Evolutionary conservation across 2,797 vertebrate genomes (phyloP).

Genomic region (Characodon lateralis): DNA sequence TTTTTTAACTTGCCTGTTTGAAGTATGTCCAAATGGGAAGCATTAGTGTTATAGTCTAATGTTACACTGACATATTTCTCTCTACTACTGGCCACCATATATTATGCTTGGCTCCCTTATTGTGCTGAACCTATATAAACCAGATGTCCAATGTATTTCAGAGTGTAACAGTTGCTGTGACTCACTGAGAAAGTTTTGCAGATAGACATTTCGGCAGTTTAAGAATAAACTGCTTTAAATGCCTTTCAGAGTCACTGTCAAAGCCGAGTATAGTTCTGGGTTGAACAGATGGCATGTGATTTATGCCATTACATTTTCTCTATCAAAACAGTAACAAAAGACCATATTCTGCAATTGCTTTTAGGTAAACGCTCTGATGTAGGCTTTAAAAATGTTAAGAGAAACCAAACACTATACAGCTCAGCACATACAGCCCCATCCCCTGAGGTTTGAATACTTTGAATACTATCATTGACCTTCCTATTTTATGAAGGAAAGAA

Average conservation of each 20-base stretch:
- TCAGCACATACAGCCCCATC: no score
- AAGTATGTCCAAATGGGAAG: conserved; percentile 62
- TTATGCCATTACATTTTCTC: background rate
- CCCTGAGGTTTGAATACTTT: no score
- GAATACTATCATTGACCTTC: no score
- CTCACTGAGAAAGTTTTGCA: conserved; percentile 19
- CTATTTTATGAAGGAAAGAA: no score
- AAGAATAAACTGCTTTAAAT: background rate
- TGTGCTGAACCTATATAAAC: conserved; percentile 3
- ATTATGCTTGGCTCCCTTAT: background rate
- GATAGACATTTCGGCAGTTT: conserved; percentile 4
- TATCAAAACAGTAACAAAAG: background rate
- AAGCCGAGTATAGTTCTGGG: background rate
- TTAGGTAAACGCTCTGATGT: background rate
- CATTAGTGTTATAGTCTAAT: conserved; percentile 64
- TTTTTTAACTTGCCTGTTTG: conserved; percentile 49
- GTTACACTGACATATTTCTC: conserved; percentile 57
- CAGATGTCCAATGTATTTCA: conserved; percentile 29
- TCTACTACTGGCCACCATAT: conserved; percentile 13
- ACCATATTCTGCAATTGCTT: no score
- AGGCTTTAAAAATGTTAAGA: background rate
- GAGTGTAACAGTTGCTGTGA: conserved; percentile 6
- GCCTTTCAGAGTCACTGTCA: background rate
- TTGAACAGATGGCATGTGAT: background rate
- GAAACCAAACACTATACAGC: background rate